Base-by-base conservation (phyloP, 2,888 invertebrate genomes). In the Molanna angustata region DNA sequence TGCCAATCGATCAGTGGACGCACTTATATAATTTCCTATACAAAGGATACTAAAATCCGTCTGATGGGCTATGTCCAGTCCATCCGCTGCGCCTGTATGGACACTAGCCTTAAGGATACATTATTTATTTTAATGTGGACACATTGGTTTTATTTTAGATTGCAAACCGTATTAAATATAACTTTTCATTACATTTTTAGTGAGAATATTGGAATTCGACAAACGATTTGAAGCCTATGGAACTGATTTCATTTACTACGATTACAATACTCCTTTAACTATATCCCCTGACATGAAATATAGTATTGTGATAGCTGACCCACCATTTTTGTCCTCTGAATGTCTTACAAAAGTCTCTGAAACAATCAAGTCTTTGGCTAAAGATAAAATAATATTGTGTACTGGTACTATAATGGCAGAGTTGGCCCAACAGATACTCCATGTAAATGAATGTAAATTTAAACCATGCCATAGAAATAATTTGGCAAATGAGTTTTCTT, bases 321-420 rank as follows among this genome's bases (percentile, higher is more conserved):
- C 98, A 1, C 98, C 98, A 0, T 97, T 96, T 71, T 76, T 98
- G 2, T 89, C 94, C 0, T 88, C 92, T 61, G 96, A 96, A 67
- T 97, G 97, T 69, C 78, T 96, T 42, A 79, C 82, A 1, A 94
- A 95, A 74, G 87, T 87, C 0, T 81, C 90, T 0, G 72, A 83
- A 52, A 92, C 93, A 0, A 82, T 95, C 1, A 84, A 83, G 61
- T 81, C 83, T 62, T 68, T 97, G 47, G 71, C 83, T 0, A 89
- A 86, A 66, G 78, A 81, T 7, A 87, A 88, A 66, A 82, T 95
- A 20, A 80, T 95, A 1, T 74, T 97, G 4, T 96, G 95, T 65
- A 95, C 96, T 42, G 95, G 93, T 6, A 85, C 87, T 35, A 73
- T 88, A 0, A 92, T 94, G 91, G 81, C 79, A 61, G 81, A 86